Evolutionary conservation across 1,140 invertebrate species (phyloP), one percentile per base, ranked within the genome.

Genomic region (Babylonia areolata): DNA sequence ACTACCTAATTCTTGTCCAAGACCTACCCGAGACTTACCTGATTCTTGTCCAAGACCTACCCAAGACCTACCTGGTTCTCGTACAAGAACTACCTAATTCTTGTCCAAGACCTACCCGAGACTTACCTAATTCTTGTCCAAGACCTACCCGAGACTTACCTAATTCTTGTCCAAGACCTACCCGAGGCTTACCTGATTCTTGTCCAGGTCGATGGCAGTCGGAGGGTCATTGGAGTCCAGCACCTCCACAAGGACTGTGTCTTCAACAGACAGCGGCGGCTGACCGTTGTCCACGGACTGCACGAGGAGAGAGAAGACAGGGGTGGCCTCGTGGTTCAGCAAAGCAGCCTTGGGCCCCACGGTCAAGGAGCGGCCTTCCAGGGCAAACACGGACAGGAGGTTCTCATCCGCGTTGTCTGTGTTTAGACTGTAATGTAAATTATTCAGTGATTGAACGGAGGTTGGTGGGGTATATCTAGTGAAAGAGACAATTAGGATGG

Each of bases 201-300:
- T 81, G 51, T 81, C 64, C 3, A 91, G 80, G 3, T 28, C 31
- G 23, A 92, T 86, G 82, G 86, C 87, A n/a, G 87, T 88, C 2
- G 90, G 90, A 35, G 89, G 87, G 82, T 92, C 91, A 81, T 92
- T 91, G 6, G 80, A 79, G 85, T 92, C 86, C 35, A 85, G 11
- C n/a, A 92, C 39, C 20, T 86, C 35, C 23, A 92, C 86, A 15
- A 78, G 82, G 12, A 92, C 75, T 0, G 88, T 86, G 17, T 82
- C 87, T 28, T 79, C 85, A 2, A 84, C 69, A 5, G 82, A 83
- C 12, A 89, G 84, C 1, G 88, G 84, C 3, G 90, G 89, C 11
- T 33, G 33, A 17, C 90, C 91, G 35, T 89, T 89, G 69, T 92
- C 91, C 40, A 28, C 85, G 1, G 91, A 88, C 37, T 88, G 75